Base-by-base conservation (phyloP, 2,888 invertebrate genomes). In the Cheilosia variabilis region DNA sequence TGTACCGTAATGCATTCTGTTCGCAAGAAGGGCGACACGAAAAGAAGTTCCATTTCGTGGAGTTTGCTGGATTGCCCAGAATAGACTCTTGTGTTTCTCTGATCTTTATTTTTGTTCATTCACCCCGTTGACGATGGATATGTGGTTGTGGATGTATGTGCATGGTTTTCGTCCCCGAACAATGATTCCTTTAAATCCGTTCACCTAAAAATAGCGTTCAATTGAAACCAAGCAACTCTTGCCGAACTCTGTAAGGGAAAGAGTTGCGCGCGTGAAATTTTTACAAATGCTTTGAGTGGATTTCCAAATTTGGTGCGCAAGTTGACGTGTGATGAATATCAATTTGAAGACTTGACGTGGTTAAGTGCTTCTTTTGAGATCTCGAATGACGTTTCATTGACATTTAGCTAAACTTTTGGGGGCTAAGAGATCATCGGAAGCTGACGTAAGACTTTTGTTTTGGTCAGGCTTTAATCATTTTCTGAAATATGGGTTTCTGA, bases 131-230 rank as follows among this genome's bases (percentile, higher is more conserved):
- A 66, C 31, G 79, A 52, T 41, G 60, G 62, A 37, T 50, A n/a
- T 55, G 34, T 52, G 31, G 15, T 6, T 45, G 17, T 4, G 15
- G 15, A 15, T 27, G 27, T 62, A 3, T 10, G 41, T 55, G 45
- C 34, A 34, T 45, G 77, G 62, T 65, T 77, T 57, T 58, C 55
- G 55, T 72, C 60, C 19, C 50, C 55, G 41, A 83, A 71, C 75
- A 63, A 60, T 75, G 58, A 47, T 62, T 86, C 71, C 60, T 60
- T 76, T 62, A 24, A 73, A 19, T 62, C 27, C 7, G 52, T 69
- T 69, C 69, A 63, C 45, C 71, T 76, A 72, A 81, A 76, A 86
- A 86, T 86, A 86, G 58, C 58, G 19, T 66, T 65, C 60, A 65
- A 65, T 65, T 55, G 75, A 86, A 71, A 45, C 4, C 45, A 2